Evolutionary conservation across 2,888 invertebrate genomes (phyloP).

Genomic region (Chaitophorus viminalis): DNA sequence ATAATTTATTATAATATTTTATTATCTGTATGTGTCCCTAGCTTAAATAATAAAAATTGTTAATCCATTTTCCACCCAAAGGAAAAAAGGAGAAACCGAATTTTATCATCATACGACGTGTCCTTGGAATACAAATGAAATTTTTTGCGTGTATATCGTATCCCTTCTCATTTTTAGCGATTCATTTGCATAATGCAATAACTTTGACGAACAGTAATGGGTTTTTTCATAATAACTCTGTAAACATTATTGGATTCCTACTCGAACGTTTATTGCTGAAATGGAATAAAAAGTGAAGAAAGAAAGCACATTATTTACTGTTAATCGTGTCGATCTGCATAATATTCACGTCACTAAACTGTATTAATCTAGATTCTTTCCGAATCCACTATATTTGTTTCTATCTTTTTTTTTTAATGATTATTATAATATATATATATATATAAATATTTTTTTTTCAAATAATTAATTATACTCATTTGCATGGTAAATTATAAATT

Average conservation of each 20-base stretch:
- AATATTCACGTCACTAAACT: slow-evolving; percentile 16
- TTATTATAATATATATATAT: too few species aligned
- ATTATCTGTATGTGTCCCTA: neutral
- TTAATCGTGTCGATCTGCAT: slow-evolving; percentile 21
- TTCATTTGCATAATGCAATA: slow-evolving; percentile 46
- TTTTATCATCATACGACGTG: neutral
- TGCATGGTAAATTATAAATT: too few species aligned
- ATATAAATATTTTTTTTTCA: too few species aligned
- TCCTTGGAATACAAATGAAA: neutral
- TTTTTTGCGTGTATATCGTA: neutral
- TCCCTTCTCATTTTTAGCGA: neutral
- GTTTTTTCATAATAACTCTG: slow-evolving; percentile 18
- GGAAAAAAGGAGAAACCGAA: neutral
- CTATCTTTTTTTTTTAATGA: neutral
- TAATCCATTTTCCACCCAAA: too few species aligned
- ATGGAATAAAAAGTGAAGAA: neutral
- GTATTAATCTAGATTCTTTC: neutral
- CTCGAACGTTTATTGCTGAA: neutral
- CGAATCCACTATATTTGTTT: neutral
- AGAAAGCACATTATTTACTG: slow-evolving; percentile 25
- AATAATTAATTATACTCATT: too few species aligned
- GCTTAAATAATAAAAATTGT: neutral
- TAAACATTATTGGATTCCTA: slow-evolving; percentile 10
- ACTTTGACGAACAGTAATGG: slow-evolving; percentile 29
- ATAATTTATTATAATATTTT: neutral